A percentile compares a stretch with the other conserved stretches of the same genome.
Conservation (phyloP, 2,113 vertebrate species). For the Uropsilus gracilis region DNA sequence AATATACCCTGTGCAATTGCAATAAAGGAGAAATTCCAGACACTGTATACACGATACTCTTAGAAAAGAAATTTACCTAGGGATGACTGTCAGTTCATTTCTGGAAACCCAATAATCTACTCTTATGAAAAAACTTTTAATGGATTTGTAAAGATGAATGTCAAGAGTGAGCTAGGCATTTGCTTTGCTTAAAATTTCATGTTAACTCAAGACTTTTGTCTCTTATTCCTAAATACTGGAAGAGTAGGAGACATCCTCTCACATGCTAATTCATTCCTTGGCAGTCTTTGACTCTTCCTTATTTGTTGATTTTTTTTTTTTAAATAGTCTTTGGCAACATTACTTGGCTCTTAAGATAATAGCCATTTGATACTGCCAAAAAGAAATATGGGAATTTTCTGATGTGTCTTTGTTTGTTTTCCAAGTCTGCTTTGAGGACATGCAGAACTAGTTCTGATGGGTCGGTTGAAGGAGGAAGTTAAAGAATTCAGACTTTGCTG, state of each 20-base stretch:
- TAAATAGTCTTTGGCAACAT: conserved; percentile 45
- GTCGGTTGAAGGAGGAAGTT: background rate
- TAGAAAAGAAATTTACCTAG: background rate
- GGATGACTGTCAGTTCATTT: conserved; percentile 40
- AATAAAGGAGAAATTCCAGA: conserved; percentile 45
- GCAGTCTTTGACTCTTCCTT: background rate
- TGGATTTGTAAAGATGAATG: background rate
- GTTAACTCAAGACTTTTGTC: conserved; percentile 36
- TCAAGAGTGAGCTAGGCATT: background rate
- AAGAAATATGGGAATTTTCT: conserved; percentile 50
- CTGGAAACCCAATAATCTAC: conserved; percentile 41
- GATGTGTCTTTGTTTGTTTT: conserved; percentile 44
- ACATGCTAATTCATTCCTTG: conserved; percentile 11
- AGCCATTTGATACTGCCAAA: conserved; percentile 1
- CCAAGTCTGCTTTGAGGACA: background rate
- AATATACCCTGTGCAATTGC: background rate
- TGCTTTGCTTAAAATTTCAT: conserved; percentile 47
- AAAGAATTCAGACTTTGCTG: background rate
- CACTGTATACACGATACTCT: background rate
- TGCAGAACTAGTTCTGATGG: background rate
- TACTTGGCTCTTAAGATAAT: conserved; percentile 31
- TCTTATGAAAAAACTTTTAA: conserved; percentile 45
- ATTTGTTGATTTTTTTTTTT: background rate
- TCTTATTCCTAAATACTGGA: background rate
- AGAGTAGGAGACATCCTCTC: background rate